Base-by-base conservation (phyloP, 1,140 invertebrate genomes). In the Cotesia typhae region DNA sequence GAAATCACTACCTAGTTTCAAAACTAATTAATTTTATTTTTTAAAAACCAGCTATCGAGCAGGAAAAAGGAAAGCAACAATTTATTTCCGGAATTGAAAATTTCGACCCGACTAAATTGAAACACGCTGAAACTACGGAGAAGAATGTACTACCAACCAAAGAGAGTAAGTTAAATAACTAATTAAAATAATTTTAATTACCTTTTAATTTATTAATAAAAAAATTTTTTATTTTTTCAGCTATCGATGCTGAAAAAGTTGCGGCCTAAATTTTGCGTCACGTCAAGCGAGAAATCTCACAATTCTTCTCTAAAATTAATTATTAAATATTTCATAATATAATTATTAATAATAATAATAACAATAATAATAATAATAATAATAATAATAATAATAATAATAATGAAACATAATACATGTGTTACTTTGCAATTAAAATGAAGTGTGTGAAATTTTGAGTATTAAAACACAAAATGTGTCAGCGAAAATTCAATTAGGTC, bases 121-220 rank as follows among this genome's bases (percentile, higher is more conserved):
- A 96, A 86, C 95, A 94, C 81, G 94, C 95, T 59, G 93, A 96
- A 87, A 96, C 95, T 64, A 91, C 92, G 80, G 95, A 96, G 85
- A 96, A 96, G 87, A 96, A 96, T 88, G 91, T 92, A 67, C 89
- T 97, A 81, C 95, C 95, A 77, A 95, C 94, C 82, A 90, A 91
- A 89, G 86, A 87, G 85, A 80, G 86, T 87, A 84, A 81, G 85
- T 85, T 41, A 72, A 28, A 28, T 7, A 9, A 14, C 10, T 47
- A 47, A 47, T 10, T 47, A 6, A 47, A 47, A 9, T 7, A 6
- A 47, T 7, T 28, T 61, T 36, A 12, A n/a, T 38, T 35, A 47
- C 10, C n/a, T 38, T 41, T 20, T 41, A 51, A 52, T 12, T 12
- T 63, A 51, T 3, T 55, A n/a, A 36, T 17, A 14, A 12, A 37